Evolutionary conservation across 2,888 invertebrate genomes (phyloP), one percentile per base, ranked within the genome.

Genomic region (Synanthedon vespiformis): DNA sequence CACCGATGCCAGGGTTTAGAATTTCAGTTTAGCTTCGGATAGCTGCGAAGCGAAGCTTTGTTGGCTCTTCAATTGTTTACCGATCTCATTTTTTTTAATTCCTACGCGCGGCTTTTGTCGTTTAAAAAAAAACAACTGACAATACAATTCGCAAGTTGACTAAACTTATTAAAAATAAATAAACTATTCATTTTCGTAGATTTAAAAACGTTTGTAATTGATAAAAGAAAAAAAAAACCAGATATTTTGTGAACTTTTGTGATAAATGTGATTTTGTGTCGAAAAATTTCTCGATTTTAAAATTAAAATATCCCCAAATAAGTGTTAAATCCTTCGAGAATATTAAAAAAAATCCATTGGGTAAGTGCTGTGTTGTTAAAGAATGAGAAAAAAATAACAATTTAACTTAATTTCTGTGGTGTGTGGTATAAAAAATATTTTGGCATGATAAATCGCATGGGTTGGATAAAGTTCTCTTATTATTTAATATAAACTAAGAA

Each of bases 11-110:
- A 70, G 80, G 87, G 87, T 87, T 87, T 87, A 83, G 85, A 86
- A 87, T 87, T 87, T 87, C 87, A 87, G 87, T 87, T 75, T 71
- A 84, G 85, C 86, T 85, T 86, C 86, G 86, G 87, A 86, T 87
- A 79, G 86, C 86, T 75, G 69, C 82, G 84, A 79, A 77, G 80
- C 82, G 80, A 75, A 72, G 79, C 85, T 85, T 86, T 87, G 87
- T 87, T 83, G 75, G 78, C 72, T 71, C 70, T 74, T 61, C 77
- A 74, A 85, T 86, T 87, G 86, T 87, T 84, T 85, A 80, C 74
- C 68, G 71, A 77, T 69, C 61, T 68, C 63, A 77, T 73, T 74
- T 83, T 84, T 83, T 84, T 81, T 74, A 71, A 63, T 68, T 64
- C 62, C 60, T 56, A 51, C 70, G 72, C 70, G 72, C 67, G 65